phyloP scores from a whole-genome alignment of 2,113 vertebrate genomes.

The Anser brachyrhynchus region DNA sequence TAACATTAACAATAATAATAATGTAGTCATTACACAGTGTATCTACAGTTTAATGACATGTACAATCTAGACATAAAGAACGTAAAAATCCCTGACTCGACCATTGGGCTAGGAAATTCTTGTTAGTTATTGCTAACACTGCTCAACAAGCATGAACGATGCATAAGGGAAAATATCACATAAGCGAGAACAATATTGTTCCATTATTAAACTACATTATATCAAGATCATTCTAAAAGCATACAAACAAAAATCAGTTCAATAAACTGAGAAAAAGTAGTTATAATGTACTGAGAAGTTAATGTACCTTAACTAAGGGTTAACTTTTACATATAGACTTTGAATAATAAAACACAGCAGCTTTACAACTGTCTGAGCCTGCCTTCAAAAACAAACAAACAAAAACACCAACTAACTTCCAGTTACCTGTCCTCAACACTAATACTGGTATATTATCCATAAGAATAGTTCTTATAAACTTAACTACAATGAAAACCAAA shows the following conservation, averaged over 20 bases:
- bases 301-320: not conserved
- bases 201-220: not conserved
- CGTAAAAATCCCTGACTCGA: not conserved
- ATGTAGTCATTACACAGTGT: not conserved
- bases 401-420: not conserved
- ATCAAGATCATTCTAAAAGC: not conserved
- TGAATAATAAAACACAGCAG: not conserved
- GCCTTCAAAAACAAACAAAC: not conserved
- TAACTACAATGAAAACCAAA: not conserved
- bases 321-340: not conserved
- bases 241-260: not conserved
- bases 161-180: not conserved
- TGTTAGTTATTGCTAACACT: not conserved
- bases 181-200: not conserved
- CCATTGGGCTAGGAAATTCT: not conserved
- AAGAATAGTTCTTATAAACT: not conserved
- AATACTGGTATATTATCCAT: not conserved
- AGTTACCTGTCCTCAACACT: not conserved
- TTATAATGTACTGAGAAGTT: not conserved
- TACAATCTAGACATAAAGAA: not conserved
- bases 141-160: not conserved
- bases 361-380: not conserved
- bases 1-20: not conserved
- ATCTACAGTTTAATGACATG: not conserved
- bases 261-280: conserved; percentile 5